These are phyloP conservation scores for Thalassarche chlororhynchos DNA, from an alignment of 2,113 vertebrate genomes.

Conservation along the genomic window DNA sequence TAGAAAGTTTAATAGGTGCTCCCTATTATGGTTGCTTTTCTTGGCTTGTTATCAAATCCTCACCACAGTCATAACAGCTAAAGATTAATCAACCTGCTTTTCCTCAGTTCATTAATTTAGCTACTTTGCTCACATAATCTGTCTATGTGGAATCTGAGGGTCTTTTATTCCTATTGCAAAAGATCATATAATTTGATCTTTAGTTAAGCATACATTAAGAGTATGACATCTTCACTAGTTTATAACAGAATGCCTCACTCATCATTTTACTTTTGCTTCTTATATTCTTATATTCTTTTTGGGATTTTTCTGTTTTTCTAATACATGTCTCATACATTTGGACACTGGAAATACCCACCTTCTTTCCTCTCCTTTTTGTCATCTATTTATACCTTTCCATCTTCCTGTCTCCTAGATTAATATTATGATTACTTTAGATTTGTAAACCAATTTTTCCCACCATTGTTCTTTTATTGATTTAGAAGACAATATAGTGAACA, in stretches of 20 bases:
- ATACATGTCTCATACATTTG: background rate
- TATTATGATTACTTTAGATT: background rate
- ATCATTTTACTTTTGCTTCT: background rate
- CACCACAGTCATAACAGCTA: background rate
- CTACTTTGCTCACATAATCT: background rate
- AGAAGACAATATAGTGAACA: background rate
- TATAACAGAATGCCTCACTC: background rate
- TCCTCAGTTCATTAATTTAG: slow-evolving; percentile 5
- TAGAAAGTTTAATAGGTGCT: background rate
- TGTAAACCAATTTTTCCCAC: background rate
- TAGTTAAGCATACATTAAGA: background rate
- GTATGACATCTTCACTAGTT: background rate
- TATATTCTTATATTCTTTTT: background rate
- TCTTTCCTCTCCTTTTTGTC: background rate
- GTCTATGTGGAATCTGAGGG: background rate
- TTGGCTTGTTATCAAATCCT: slow-evolving; percentile 20
- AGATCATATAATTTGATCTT: background rate
- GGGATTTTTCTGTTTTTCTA: background rate
- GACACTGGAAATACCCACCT: background rate
- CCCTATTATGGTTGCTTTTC: background rate
- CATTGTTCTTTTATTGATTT: background rate
- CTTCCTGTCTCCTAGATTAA: background rate
- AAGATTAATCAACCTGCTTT: slow-evolving; percentile 6
- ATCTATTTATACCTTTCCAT: background rate
- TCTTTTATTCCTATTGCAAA: background rate